phyloP scores from a whole-genome alignment of 2,797 vertebrate species.

The Malacoctenus gilli region DNA sequence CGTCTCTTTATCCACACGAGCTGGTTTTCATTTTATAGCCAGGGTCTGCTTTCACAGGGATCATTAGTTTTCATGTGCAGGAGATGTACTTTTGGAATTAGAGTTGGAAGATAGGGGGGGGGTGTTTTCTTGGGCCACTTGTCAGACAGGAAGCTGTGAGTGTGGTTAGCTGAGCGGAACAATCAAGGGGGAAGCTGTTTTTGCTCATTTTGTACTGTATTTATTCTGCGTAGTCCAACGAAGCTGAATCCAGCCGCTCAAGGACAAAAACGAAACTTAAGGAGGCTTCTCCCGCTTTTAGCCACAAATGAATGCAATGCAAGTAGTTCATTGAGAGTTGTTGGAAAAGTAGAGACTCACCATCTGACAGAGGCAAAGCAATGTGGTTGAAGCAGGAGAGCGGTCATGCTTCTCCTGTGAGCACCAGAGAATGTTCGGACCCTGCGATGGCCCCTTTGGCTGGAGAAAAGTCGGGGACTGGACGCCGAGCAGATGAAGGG shows the following conservation, averaged over 20 bases:
- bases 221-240: constrained; percentile 44
- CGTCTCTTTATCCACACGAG: too few relatives aligned
- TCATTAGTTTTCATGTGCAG: too few relatives aligned
- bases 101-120: background rate
- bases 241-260: constrained; percentile 16
- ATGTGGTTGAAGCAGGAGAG: background rate
- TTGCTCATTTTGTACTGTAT: constrained; percentile 38
- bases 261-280: constrained; percentile 47
- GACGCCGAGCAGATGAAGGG: too few relatives aligned
- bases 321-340: background rate
- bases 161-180: constrained; percentile 72
- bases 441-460: constrained; percentile 43
- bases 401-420: constrained; percentile 56
- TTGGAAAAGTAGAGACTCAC: constrained; percentile 10
- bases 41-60: background rate
- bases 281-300: constrained; percentile 4
- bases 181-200: constrained; percentile 66
- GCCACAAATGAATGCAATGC: background rate
- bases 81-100: too few relatives aligned
- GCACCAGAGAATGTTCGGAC: constrained; percentile 15
- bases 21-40: background rate
- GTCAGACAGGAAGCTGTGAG: constrained; percentile 66
- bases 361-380: constrained; percentile 4
- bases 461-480: constrained; percentile 32
- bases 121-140: constrained; percentile 7